Evolutionary conservation across 2,797 vertebrate species (phyloP).

Genomic region (Callimico goeldii): DNA sequence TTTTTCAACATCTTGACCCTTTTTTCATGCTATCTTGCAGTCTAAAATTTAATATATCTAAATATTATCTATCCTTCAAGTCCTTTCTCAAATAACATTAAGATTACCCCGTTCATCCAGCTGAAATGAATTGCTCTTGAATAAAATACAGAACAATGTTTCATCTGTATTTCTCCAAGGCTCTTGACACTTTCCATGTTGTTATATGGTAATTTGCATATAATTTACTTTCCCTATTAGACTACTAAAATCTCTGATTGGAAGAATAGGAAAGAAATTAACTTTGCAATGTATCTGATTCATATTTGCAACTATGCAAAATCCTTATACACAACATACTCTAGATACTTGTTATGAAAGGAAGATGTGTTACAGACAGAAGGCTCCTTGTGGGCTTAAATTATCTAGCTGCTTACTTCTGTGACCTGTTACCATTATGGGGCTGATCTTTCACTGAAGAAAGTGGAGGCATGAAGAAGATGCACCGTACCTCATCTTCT

Average conservation of each 20-base stretch:
- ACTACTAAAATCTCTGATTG: not conserved
- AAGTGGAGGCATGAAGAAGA: not conserved
- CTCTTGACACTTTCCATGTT: not conserved
- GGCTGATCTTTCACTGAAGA: not conserved
- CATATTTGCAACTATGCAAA: not conserved
- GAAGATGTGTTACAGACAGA: not conserved
- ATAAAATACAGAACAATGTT: constrained; percentile 30
- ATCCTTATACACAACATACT: not conserved
- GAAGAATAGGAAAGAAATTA: constrained; percentile 11
- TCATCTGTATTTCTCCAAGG: not conserved
- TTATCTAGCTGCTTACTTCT: not conserved
- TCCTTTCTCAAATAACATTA: not conserved
- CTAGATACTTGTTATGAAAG: constrained; percentile 19
- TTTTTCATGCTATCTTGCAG: not conserved
- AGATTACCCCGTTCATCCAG: not conserved
- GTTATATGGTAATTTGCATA: not conserved
- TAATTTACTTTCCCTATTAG: constrained; percentile 10
- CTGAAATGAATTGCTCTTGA: not conserved
- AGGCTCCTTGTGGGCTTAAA: not conserved
- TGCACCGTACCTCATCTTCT: constrained; percentile 93
- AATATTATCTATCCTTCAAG: not conserved
- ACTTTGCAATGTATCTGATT: not conserved
- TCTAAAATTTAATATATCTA: not conserved
- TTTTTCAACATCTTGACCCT: not conserved
- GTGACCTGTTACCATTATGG: not conserved